Percentiles rank a stretch among this genome's conserved stretches.
These are phyloP conservation scores for Thymelicus sylvestris DNA, from an alignment of 2,888 invertebrate species.

Conservation along the genomic window DNA sequence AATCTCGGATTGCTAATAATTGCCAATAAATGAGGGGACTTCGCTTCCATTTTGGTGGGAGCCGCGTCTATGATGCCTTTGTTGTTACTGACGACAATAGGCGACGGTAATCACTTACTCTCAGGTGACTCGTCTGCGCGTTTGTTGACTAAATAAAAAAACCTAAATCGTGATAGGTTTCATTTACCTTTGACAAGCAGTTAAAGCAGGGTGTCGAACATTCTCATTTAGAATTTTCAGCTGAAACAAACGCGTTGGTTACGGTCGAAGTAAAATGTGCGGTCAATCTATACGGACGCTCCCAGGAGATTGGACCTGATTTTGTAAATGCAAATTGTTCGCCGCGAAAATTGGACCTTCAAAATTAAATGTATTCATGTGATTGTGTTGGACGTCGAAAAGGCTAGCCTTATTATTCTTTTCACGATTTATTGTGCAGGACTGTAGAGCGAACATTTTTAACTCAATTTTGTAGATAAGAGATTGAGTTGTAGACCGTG, in stretches of 20 bases:
- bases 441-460: not conserved
- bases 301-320: slow-evolving; percentile 37
- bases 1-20: too few relatives aligned
- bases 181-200: slow-evolving; percentile 5
- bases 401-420: slow-evolving; percentile 14
- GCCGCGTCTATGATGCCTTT: too few relatives aligned
- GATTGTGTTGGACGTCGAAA: slow-evolving; percentile 40
- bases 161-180: not conserved
- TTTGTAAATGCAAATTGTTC: slow-evolving; percentile 49
- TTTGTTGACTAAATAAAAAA: too few relatives aligned
- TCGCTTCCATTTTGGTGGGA: too few relatives aligned
- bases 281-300: slow-evolving; percentile 36
- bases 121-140: too few relatives aligned
- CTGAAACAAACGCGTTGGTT: not conserved
- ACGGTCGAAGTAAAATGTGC: slow-evolving; percentile 7
- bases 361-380: slow-evolving; percentile 39
- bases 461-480: not conserved
- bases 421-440: not conserved
- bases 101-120: too few relatives aligned
- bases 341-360: slow-evolving; percentile 44
- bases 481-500: not conserved
- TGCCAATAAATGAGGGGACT: too few relatives aligned
- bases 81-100: too few relatives aligned
- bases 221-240: not conserved
- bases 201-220: not conserved